Percentiles rank a stretch among this genome's conserved stretches.
These are phyloP conservation scores for Hylyphantes graminicola DNA, from an alignment of 1,140 invertebrate species.

Conservation along the genomic window DNA sequence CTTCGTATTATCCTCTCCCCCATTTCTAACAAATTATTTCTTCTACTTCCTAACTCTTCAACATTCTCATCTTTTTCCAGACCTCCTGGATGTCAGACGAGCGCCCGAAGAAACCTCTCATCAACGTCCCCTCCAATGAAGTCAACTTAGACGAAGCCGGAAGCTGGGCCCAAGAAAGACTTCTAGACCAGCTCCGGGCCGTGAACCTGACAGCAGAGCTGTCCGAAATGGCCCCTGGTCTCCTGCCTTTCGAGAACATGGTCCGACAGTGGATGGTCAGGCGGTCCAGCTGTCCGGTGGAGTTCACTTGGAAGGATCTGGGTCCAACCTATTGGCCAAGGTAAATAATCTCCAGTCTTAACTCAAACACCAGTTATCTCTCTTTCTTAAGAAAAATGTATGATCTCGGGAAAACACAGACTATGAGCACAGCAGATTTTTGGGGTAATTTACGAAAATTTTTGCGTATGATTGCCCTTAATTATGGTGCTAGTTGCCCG, in stretches of 20 bases:
- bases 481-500: no score
- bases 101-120: background rate
- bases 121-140: background rate
- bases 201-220: constrained; percentile 36
- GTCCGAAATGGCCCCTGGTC: background rate
- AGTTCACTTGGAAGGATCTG: constrained; percentile 68
- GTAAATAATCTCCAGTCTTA: background rate
- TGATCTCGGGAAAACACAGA: no score
- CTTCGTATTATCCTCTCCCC: no score
- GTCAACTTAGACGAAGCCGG: background rate
- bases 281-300: constrained; percentile 66
- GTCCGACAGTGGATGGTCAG: constrained; percentile 45
- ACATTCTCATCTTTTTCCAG: background rate
- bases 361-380: no score
- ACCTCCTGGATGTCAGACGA: constrained; percentile 10
- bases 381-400: no score
- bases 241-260: background rate
- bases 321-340: constrained; percentile 69
- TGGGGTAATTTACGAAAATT: no score
- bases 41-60: no score
- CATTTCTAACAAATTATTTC: no score
- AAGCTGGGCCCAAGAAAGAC: background rate
- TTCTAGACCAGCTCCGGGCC: background rate
- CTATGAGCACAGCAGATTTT: no score
- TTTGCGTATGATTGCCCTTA: no score